Evolutionary conservation across 2,113 vertebrate species (phyloP), one percentile per base, ranked within the genome.

Genomic region (Pristiophorus japonicus): DNA sequence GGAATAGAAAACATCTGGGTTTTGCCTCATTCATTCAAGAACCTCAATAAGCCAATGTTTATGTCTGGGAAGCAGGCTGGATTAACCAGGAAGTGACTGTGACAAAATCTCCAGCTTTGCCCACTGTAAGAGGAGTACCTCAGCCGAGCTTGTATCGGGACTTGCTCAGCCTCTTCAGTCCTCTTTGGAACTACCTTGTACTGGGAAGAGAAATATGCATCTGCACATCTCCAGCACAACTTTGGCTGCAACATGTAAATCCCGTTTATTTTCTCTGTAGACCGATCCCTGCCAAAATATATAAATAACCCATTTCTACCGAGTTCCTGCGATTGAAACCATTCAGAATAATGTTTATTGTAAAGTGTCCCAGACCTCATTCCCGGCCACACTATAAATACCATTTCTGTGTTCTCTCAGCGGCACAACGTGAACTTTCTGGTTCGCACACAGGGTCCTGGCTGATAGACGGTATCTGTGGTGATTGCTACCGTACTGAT

Each of bases 21-120:
- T 88, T 55, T 88, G 85, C 85, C 7, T 88, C 85, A 55, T 88
- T 88, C 45, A 30, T 88, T 88, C 85, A 55, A 88, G 45, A 42
- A 22, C 78, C 18, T 45, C 78, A 81, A 5, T 81, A 45, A 81
- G 20, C 45, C 47, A 88, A 88, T 88, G 45, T 88, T 88, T 88
- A 55, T 88, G 11, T 88, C 24, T 30, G 22, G 27, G 85, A 55
- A 55, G 22, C 27, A 51, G 27, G 45, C n/a, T 30, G 24, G 45
- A 88, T 27, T 55, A 47, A n/a, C 38, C 47, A 55, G 85, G 45
- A 88, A 88, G 27, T 55, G 47, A 88, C 85, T 88, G 85, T 55
- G 47, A 30, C 47, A 55, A 88, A 51, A 88, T 88, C 8, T 55
- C 45, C 47, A 10, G 20, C 47, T 0, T 2, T 55, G 45, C 22